Percentiles rank a stretch among this genome's conserved stretches.
phyloP scores from a whole-genome alignment of 2,113 vertebrate genomes.

The Siphamia tubifer region DNA sequence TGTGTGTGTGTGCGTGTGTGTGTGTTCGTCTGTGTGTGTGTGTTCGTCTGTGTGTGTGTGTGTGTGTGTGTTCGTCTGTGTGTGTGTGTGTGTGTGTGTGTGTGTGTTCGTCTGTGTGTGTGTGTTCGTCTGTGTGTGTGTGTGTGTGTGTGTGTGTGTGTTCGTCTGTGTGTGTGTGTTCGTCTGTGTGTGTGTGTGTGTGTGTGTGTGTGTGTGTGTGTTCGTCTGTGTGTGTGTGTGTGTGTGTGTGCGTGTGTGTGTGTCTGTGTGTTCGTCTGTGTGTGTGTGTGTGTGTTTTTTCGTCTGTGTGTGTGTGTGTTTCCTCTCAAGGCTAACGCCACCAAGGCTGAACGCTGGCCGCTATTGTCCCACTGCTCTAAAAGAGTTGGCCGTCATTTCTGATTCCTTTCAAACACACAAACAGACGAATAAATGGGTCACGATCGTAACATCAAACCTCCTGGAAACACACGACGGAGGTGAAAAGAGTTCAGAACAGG shows the following conservation, averaged over 20 bases:
- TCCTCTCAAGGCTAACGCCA: slow-evolving; percentile 50
- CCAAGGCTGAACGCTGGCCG: slow-evolving; percentile 49
- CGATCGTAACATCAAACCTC: background rate
- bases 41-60: too few species aligned
- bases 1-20: too few species aligned
- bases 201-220: slow-evolving; percentile 16
- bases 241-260: background rate
- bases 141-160: slow-evolving; percentile 45
- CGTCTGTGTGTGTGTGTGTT: slow-evolving; percentile 28
- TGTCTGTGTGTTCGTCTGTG: background rate
- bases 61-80: too few species aligned
- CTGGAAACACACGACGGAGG: background rate
- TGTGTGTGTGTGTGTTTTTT: slow-evolving; percentile 28
- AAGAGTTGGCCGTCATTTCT: slow-evolving; percentile 22
- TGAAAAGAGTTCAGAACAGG: background rate
- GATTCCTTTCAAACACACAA: slow-evolving; percentile 21
- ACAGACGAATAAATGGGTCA: slow-evolving; percentile 7
- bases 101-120: background rate
- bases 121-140: background rate
- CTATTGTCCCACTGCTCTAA: slow-evolving; percentile 36
- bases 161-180: too few species aligned
- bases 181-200: too few species aligned
- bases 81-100: slow-evolving; percentile 13
- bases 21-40: too few species aligned
- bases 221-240: slow-evolving; percentile 9